Base-by-base conservation (phyloP, 2,113 vertebrate species). In the Clupea harengus region DNA sequence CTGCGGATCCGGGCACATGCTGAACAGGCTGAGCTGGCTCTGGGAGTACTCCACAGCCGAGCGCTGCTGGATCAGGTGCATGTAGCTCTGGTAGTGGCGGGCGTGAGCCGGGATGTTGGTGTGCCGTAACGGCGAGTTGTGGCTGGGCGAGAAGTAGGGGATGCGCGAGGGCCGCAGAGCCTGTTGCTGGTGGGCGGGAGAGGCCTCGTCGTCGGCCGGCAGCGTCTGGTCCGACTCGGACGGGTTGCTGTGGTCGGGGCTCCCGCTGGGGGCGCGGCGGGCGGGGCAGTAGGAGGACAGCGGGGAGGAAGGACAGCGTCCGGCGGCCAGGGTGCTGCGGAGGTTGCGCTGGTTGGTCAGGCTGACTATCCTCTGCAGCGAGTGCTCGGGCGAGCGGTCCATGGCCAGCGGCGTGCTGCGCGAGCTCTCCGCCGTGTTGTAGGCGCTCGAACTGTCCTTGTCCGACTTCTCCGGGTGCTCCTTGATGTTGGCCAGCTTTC, bases 361-460 rank as follows among this genome's bases (percentile, higher is more conserved):
- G 89, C 95, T 97, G 84, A 98, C 95, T 91, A 96, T 93, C 82
- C 97, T 95, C 86, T 98, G 97, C 11, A 99, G 96, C 0, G 98
- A 98, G 86, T 96, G 97, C 87, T 99, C 96, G 0, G 97, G 96
- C 17, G 98, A 99, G 46, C 95, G 95, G 89, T 98, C 97, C 91
- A 98, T 94, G 0, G 95, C 96, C 39, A 98, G 91, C 0, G 97
- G 97, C 0, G 97, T 98, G 89, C 97, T 99, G 85, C 98, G 95
- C 60, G 97, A 98, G 90, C 97, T 99, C 91, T 99, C 98, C 0
- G 98, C 98, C 0, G 97, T 99, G 92, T 99, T 99, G 88, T 99
- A 99, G 32, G 98, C 97, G 4, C 98, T 99, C 39, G 98, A 99
- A 87, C 97, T 99, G 93, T 99, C 98, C 89, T 99, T 99, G 93